These are phyloP conservation scores for Anoplolepis gracilipes DNA, from an alignment of 1,140 invertebrate species.

Conservation along the genomic window DNA sequence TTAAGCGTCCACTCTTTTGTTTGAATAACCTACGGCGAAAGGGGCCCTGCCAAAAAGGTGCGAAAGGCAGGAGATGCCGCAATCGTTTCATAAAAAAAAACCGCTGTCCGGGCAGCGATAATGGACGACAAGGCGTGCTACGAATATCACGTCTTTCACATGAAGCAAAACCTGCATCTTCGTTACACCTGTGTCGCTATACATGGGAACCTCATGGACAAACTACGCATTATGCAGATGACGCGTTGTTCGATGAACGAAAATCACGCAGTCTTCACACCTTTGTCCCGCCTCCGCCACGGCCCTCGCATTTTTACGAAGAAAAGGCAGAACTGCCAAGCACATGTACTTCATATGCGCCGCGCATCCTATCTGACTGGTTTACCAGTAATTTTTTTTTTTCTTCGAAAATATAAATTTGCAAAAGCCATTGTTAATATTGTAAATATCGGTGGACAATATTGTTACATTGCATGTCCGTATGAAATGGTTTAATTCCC, in stretches of 20 bases:
- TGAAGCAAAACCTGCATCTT: slow-evolving; percentile 49
- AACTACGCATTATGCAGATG: slow-evolving; percentile 73
- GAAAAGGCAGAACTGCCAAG: background rate
- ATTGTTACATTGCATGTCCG: too few species aligned
- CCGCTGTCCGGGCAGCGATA: slow-evolving; percentile 70
- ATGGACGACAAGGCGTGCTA: slow-evolving; percentile 65
- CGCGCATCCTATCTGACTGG: background rate
- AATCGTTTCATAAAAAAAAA: slow-evolving; percentile 54
- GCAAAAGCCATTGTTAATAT: background rate
- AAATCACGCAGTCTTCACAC: slow-evolving; percentile 47
- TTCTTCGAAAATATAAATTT: slow-evolving; percentile 4
- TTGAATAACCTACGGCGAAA: slow-evolving; percentile 17
- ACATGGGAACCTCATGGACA: slow-evolving; percentile 59
- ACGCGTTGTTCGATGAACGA: slow-evolving; percentile 57
- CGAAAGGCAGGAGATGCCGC: slow-evolving; percentile 34
- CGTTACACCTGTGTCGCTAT: slow-evolving; percentile 48
- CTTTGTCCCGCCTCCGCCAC: background rate
- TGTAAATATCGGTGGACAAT: slow-evolving; percentile 1
- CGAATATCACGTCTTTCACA: slow-evolving; percentile 68
- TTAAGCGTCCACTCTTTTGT: slow-evolving; percentile 18
- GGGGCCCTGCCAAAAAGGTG: slow-evolving; percentile 37
- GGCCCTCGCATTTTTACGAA: background rate
- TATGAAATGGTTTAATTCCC: background rate
- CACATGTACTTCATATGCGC: slow-evolving; percentile 2
- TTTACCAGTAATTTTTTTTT: background rate